phyloP scores from a whole-genome alignment of 2,888 invertebrate genomes.

The Tetrapedia diversipes region DNA sequence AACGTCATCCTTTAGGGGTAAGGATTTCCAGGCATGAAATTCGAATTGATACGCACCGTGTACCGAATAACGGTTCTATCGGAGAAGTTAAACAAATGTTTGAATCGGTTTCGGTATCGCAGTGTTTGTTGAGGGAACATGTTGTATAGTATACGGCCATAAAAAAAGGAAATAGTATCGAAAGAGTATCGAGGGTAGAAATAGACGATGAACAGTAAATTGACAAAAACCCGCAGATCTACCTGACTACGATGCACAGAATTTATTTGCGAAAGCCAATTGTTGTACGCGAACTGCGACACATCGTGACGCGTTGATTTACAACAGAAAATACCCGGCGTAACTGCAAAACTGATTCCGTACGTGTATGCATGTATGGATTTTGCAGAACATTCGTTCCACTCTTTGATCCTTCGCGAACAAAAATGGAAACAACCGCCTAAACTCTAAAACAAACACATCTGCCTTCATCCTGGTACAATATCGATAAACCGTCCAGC shows the following conservation, averaged over 20 bases:
- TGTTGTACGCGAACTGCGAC: neutral
- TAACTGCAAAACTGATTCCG: neutral
- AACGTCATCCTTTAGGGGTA: too few species aligned
- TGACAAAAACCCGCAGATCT: neutral
- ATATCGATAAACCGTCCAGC: neutral
- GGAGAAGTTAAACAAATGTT: too few species aligned
- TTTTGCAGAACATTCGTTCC: neutral
- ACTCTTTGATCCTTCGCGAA: neutral
- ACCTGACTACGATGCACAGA: neutral
- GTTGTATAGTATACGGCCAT: too few species aligned
- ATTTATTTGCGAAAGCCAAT: neutral
- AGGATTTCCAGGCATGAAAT: too few species aligned
- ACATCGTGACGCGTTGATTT: neutral
- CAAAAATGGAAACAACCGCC: neutral
- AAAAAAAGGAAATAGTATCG: neutral
- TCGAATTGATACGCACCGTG: too few species aligned
- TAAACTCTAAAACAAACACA: neutral
- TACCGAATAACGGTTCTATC: too few species aligned
- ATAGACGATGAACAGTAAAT: neutral
- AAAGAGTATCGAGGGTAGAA: neutral
- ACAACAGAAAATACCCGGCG: neutral
- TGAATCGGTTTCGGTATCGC: too few species aligned
- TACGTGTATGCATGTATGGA: neutral
- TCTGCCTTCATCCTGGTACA: neutral
- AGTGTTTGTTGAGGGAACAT: too few species aligned